Evolutionary conservation across 1,140 invertebrate species (phyloP), one percentile per base, ranked within the genome.

Genomic region (Eupristina koningsbergeri): DNA sequence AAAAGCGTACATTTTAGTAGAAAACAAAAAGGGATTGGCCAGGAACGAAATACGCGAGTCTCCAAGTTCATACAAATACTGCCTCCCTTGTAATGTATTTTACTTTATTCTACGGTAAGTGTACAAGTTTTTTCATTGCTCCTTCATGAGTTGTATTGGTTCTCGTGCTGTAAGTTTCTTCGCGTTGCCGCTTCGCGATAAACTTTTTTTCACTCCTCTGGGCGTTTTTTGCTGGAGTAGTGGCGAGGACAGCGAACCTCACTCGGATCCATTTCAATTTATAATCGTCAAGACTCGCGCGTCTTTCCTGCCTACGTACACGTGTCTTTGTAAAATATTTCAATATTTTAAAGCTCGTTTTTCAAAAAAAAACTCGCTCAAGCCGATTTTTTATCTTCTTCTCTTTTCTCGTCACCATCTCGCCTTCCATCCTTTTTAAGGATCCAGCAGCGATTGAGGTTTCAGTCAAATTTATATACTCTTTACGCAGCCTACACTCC

Each of bases 221-320:
- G 22, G 31, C 31, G 19, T 50, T 79, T 75, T 85, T 86, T 85
- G 76, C 80, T 41, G 11, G 36, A 39, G 36, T 7, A 71, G 85
- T 85, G 77, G 81, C 73, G 75, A 69, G 50, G 73, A 73, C 80
- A 58, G 83, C 71, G 61, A 69, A 61, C 79, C 67, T 71, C 36
- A 71, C 39, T 41, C 67, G 67, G 26, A 67, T 67, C 86, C 77
- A 89, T 88, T 89, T 89, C 85, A 89, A 87, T 89, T 89, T 88
- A 88, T 89, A 85, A 87, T 88, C 86, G 39, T 73, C 58, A 47
- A 85, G 79, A 75, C 83, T 85, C 84, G 74, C 83, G 58, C 81
- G 36, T 26, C 41, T 5, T 45, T 7, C 41, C 41, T 7, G 41
- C 64, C 2, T 36, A 0, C 64, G 6, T 36, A 36, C 34, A 19